Conservation (phyloP, 2,888 invertebrate genomes). For the Aporophyla nigra region DNA sequence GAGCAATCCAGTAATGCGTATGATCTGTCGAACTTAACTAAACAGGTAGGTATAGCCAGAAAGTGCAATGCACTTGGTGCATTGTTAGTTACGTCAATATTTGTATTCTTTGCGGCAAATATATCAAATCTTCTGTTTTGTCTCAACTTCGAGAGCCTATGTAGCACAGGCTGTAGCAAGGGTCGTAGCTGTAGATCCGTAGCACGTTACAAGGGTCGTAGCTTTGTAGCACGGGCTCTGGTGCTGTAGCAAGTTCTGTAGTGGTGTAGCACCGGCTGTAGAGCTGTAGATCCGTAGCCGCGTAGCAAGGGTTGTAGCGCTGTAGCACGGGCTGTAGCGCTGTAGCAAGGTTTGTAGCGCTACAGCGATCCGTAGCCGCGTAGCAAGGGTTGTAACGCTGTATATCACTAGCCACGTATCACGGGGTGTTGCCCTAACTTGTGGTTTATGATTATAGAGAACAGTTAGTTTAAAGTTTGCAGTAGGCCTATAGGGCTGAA, state of each 20-base stretch:
- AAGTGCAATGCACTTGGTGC: neutral
- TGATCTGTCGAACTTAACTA: neutral
- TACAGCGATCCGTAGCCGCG: neutral
- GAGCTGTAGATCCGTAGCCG: neutral
- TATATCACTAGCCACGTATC: neutral
- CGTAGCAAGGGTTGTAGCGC: neutral
- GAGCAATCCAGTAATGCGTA: neutral
- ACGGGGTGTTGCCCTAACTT: neutral
- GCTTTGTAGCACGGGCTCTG: neutral
- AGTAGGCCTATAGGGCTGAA: neutral
- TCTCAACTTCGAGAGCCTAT: neutral
- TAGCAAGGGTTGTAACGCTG: neutral
- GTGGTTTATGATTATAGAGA: neutral
- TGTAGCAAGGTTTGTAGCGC: neutral
- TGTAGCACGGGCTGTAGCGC: neutral
- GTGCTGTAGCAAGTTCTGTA: neutral
- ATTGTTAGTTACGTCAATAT: neutral
- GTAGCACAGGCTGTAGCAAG: too few species aligned
- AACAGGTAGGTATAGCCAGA: neutral
- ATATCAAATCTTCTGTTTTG: neutral
- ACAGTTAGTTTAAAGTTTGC: neutral
- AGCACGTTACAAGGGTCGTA: neutral
- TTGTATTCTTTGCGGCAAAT: neutral
- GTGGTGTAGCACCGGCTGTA: neutral
- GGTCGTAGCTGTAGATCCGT: neutral